Evolutionary conservation across 2,797 vertebrate genomes (phyloP), one percentile per base, ranked within the genome.

Genomic region (Cryptoprocta ferox): DNA sequence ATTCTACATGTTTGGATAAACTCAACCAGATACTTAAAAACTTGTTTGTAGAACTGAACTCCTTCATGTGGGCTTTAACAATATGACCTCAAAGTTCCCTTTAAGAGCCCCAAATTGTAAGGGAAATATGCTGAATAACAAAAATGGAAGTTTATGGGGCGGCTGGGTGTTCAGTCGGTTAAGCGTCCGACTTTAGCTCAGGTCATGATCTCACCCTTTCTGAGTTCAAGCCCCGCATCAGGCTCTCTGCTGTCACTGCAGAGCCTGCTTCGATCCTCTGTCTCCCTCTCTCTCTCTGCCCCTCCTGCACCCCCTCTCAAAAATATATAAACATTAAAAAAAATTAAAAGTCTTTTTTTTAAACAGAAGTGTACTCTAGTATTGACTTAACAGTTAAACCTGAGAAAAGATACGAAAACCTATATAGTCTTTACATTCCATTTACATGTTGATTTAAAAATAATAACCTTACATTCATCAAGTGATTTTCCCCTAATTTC

Each of bases 1-100:
- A 1, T 9, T 24, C 6, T 9, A 13, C 1, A 12, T 0, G 0
- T 16, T 71, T n/a, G 21, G n/a, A 16, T 30, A 28, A 30, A 26
- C 15, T 30, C 21, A 45, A 30, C 15, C 8, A 39, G 0, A 18
- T 16, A 11, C 35, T 65, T 1, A 3, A 30, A 42, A 61, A 24
- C 42, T 1, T 39, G 0, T 81, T 42, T n/a, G 19, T n/a, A 37
- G 65, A 66, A 80, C 0, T 79, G 28, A 88, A n/a, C 32, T 75
- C 6, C 4, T 61, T 11, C 16, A 19, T n/a, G 24, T 71, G 6
- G 32, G 68, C 3, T 63, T 91, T 28, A 26, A 80, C 6, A 16
- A 30, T 1, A 11, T 7, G 4, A 39, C 26, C 15, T 26, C 19
- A 14, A n/a, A 59, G 9, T 28, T 70, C 10, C 6, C 42, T 85